Conservation (phyloP, 2,888 invertebrate genomes). For the Rugalucina vietnamica region DNA sequence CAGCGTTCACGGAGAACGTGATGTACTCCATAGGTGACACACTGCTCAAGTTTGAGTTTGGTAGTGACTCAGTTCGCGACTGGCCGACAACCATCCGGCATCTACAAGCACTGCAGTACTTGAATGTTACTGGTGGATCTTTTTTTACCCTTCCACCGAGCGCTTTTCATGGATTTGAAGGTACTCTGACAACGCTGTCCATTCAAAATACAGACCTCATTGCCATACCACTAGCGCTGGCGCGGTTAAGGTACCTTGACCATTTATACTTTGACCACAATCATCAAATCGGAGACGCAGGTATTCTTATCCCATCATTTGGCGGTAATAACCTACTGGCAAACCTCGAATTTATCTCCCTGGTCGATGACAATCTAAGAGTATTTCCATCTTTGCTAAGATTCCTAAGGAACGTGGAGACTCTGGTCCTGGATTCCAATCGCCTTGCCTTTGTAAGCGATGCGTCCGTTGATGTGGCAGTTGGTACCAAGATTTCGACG, state of each 20-base stretch:
- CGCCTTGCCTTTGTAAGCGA: constrained; percentile 68
- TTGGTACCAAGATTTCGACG: constrained; percentile 50
- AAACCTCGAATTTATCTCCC: constrained; percentile 50
- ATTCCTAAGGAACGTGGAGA: constrained; percentile 51
- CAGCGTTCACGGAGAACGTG: constrained; percentile 50
- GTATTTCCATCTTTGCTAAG: constrained; percentile 60
- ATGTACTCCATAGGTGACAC: constrained; percentile 62
- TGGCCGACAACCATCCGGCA: constrained; percentile 64
- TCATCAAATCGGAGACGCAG: constrained; percentile 61
- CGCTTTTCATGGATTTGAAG: constrained; percentile 69
- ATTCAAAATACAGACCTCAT: constrained; percentile 62
- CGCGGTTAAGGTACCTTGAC: constrained; percentile 48
- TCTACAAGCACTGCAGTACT: constrained; percentile 51
- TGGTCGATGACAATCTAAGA: constrained; percentile 62
- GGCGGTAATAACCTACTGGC: constrained; percentile 39
- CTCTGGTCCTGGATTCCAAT: constrained; percentile 64
- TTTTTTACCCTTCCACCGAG: constrained; percentile 59
- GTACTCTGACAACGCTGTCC: constrained; percentile 59
- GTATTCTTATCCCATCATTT: constrained; percentile 63
- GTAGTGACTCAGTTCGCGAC: constrained; percentile 33
- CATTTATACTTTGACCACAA: constrained; percentile 65
- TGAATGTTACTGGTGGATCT: constrained; percentile 54
- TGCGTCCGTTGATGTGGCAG: constrained; percentile 55
- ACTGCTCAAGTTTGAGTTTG: constrained; percentile 49
- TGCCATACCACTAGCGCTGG: constrained; percentile 62